Evolutionary conservation across 2,797 vertebrate genomes (phyloP).

Genomic region (Tenualosa ilisha): DNA sequence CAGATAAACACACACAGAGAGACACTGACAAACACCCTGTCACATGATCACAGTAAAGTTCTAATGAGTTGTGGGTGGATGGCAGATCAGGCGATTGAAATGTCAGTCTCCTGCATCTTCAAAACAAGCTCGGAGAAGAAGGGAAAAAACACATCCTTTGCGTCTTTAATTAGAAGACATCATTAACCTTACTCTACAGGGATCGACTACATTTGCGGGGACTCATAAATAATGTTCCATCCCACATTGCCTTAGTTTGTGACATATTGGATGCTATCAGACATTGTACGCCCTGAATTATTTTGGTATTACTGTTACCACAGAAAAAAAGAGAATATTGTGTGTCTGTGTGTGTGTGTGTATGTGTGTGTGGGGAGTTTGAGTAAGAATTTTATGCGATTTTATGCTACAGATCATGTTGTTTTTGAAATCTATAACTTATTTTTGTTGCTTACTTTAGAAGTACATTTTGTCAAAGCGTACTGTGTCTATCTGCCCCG

Average conservation of each 20-base stretch:
- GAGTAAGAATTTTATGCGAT: neutral
- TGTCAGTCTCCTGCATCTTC: slow-evolving; percentile 61
- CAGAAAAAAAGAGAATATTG: neutral
- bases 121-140: slow-evolving; percentile 35
- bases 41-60: slow-evolving; percentile 72
- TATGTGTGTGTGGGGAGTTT: slow-evolving; percentile 11
- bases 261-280: neutral
- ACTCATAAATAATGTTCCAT: slow-evolving; percentile 16
- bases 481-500: neutral
- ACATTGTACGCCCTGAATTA: neutral
- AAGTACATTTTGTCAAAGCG: neutral
- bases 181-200: slow-evolving; percentile 41
- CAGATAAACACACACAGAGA: neutral
- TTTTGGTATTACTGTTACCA: neutral
- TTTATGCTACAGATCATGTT: neutral
- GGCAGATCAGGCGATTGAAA: slow-evolving; percentile 64
- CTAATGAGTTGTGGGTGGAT: slow-evolving; percentile 74
- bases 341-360: slow-evolving; percentile 13
- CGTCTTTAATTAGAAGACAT: slow-evolving; percentile 44
- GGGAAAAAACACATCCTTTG: slow-evolving; percentile 29
- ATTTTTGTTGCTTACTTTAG: neutral
- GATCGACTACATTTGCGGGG: slow-evolving; percentile 1
- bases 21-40: neutral
- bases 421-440: neutral
- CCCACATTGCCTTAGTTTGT: neutral